Evolutionary conservation across 2,113 vertebrate genomes (phyloP).

Genomic region (Atractosteus spatula): DNA sequence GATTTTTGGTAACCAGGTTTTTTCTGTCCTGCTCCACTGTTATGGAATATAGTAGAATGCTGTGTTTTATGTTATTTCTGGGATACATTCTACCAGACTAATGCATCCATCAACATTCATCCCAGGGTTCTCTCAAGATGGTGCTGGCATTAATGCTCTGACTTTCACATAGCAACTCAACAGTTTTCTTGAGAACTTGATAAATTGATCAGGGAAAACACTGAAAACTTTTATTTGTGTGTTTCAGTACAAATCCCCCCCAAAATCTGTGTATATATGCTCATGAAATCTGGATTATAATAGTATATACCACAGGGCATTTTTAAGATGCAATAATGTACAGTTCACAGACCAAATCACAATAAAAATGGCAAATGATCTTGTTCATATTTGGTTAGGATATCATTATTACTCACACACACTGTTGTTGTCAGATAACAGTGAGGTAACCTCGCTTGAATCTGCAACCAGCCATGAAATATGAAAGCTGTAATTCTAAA

Average conservation of each 20-base stretch:
- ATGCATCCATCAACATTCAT: conserved; percentile 34
- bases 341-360: conserved; percentile 8
- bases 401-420: background rate
- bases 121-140: conserved; percentile 5
- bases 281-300: background rate
- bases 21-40: background rate
- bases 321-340: background rate
- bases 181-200: conserved; percentile 17
- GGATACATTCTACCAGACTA: conserved; percentile 23
- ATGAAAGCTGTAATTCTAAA: conserved; percentile 11
- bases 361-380: background rate
- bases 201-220: conserved; percentile 6
- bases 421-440: conserved; percentile 11
- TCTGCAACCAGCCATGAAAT: conserved; percentile 6
- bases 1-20: no score
- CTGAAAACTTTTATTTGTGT: background rate
- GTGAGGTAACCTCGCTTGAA: background rate
- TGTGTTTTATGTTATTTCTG: background rate
- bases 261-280: no score
- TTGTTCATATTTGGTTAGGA: background rate
- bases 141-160: background rate
- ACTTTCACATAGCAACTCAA: conserved; percentile 31
- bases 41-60: background rate
- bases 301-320: no score
- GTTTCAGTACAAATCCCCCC: no score